Evolutionary conservation across 2,888 invertebrate genomes (phyloP).

Genomic region (Malachius bipustulatus): DNA sequence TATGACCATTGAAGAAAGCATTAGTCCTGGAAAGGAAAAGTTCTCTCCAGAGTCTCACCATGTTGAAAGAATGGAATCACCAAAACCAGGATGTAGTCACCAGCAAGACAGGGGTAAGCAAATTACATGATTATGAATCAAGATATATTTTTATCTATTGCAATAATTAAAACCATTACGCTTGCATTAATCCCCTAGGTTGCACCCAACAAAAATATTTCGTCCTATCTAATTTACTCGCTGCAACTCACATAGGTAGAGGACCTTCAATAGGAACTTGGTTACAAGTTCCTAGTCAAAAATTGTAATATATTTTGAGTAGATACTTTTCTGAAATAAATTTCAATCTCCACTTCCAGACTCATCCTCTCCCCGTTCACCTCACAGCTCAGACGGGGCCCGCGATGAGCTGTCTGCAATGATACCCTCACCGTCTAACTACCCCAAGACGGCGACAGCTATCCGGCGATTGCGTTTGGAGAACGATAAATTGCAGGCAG

Average conservation of each 20-base stretch:
- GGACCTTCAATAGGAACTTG: too few relatives aligned
- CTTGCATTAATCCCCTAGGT: too few relatives aligned
- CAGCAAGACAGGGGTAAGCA: constrained; percentile 31
- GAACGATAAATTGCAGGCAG: constrained; percentile 65
- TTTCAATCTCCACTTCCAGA: constrained; percentile 23
- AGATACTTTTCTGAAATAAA: too few relatives aligned
- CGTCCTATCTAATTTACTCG: too few relatives aligned
- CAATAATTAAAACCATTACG: too few relatives aligned
- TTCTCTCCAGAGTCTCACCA: constrained; percentile 26
- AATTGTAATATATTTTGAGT: too few relatives aligned
- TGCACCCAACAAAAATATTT: too few relatives aligned
- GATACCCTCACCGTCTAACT: constrained; percentile 29
- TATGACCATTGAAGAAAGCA: constrained; percentile 30
- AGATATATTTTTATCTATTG: constrained; percentile 7
- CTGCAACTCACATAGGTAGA: too few relatives aligned
- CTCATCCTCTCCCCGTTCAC: constrained; percentile 32
- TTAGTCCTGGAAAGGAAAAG: constrained; percentile 27
- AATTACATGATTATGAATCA: not conserved
- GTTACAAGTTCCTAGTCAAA: too few relatives aligned
- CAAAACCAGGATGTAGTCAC: constrained; percentile 33
- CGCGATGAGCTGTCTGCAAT: constrained; percentile 28
- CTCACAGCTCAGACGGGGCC: constrained; percentile 29
- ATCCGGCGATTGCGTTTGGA: constrained; percentile 56
- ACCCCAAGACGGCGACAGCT: constrained; percentile 38
- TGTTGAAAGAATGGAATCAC: constrained; percentile 28